These are phyloP conservation scores for Sebastes iracundus DNA, from an alignment of 2,797 vertebrate genomes.

Conservation along the genomic window DNA sequence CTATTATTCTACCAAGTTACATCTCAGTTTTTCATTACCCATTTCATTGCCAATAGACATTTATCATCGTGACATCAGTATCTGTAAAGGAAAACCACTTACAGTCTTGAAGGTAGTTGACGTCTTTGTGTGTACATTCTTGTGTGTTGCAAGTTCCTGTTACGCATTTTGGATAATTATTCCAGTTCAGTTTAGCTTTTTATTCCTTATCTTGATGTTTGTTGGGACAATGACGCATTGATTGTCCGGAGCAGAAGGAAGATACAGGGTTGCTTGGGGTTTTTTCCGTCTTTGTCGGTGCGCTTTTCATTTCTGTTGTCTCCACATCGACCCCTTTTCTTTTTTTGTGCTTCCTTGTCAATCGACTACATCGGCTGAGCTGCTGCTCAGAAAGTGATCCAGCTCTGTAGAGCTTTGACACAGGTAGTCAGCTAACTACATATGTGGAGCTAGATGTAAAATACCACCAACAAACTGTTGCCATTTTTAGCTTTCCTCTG, in stretches of 20 bases:
- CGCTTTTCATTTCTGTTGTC: neutral
- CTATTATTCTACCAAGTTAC: neutral
- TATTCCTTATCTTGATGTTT: neutral
- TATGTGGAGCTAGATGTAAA: neutral
- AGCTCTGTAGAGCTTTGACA: neutral
- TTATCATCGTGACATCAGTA: neutral
- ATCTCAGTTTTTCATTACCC: neutral
- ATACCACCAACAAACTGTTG: neutral
- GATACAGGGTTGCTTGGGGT: neutral
- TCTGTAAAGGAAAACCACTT: neutral
- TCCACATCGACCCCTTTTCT: conserved; percentile 5
- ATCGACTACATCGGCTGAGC: neutral
- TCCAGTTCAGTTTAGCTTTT: neutral
- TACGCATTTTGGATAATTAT: neutral
- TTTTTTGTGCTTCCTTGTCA: neutral
- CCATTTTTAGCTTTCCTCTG: neutral
- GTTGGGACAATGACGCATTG: neutral
- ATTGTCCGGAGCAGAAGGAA: neutral
- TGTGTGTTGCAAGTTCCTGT: neutral
- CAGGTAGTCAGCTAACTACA: neutral
- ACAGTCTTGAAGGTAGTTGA: neutral
- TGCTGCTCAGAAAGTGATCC: neutral
- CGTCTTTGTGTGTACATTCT: too few relatives aligned
- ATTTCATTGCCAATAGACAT: neutral
- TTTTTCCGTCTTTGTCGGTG: neutral